These are phyloP conservation scores for Spicauda simplicius DNA, from an alignment of 2,888 invertebrate species.

Conservation along the genomic window DNA sequence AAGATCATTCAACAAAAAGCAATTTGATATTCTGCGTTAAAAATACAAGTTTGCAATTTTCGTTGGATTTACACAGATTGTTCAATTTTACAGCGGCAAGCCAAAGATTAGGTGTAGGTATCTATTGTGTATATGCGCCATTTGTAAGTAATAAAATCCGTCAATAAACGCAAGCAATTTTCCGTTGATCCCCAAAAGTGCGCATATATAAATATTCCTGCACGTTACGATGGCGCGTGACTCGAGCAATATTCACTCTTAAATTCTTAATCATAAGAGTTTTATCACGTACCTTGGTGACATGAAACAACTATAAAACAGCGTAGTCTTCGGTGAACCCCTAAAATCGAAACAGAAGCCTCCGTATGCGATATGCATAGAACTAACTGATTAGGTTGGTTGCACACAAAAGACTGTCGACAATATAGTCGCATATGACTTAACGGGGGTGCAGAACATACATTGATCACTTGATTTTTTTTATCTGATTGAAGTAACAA, in stretches of 20 bases:
- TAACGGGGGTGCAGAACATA: too few species aligned
- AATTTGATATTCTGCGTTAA: too few species aligned
- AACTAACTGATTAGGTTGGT: constrained; percentile 39
- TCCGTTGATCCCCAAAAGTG: constrained; percentile 75
- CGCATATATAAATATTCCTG: constrained; percentile 55
- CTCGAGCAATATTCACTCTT: constrained; percentile 8
- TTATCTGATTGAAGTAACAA: too few species aligned
- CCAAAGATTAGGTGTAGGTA: constrained; percentile 7
- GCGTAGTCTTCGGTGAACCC: constrained; percentile 65
- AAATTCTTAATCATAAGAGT: neutral
- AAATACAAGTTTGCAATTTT: neutral
- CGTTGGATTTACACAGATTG: neutral
- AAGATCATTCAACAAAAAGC: too few species aligned
- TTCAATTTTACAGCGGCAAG: neutral
- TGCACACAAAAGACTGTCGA: constrained; percentile 34
- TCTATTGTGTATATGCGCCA: constrained; percentile 45
- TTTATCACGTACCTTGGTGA: neutral
- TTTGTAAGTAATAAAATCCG: constrained; percentile 62
- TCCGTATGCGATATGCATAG: constrained; percentile 65
- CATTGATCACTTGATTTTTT: too few species aligned
- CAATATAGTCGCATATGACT: neutral
- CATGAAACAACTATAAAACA: constrained; percentile 50
- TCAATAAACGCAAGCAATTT: constrained; percentile 69
- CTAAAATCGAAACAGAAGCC: constrained; percentile 65
- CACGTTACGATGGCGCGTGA: neutral